Evolutionary conservation across 2,888 invertebrate species (phyloP).

Genomic region (Tetragnatha montana): DNA sequence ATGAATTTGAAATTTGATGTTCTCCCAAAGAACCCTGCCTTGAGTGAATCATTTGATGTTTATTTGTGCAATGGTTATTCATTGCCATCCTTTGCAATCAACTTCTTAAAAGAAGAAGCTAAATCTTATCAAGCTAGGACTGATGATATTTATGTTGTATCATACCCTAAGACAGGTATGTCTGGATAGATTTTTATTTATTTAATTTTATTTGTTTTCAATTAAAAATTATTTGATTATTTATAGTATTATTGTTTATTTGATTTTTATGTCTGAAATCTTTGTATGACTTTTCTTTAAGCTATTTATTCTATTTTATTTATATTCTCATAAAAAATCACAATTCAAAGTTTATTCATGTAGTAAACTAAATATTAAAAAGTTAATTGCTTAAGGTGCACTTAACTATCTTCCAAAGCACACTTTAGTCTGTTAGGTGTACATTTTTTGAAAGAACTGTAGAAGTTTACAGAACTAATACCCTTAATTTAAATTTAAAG

Average conservation of each 20-base stretch:
- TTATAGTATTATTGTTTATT: neutral
- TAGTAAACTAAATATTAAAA: no score
- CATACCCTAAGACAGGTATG: constrained; percentile 75
- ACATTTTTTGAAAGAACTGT: no score
- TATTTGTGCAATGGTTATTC: constrained; percentile 54
- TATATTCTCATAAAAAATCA: no score
- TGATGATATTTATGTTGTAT: constrained; percentile 75
- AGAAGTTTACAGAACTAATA: no score
- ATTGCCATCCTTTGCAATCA: constrained; percentile 66
- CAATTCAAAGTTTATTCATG: no score
- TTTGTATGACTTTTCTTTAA: no score
- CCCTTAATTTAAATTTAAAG: no score
- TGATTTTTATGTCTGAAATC: neutral
- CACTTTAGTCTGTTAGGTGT: no score
- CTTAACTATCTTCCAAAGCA: no score
- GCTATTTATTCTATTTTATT: no score
- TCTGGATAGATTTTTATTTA: neutral
- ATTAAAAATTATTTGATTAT: neutral
- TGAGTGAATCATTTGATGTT: constrained; percentile 63
- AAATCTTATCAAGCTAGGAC: constrained; percentile 72
- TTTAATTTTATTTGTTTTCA: no score
- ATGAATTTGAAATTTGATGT: constrained; percentile 34
- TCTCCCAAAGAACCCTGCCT: constrained; percentile 42
- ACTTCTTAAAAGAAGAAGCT: constrained; percentile 60
- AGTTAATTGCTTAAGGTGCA: no score